Conservation (phyloP, 2,888 invertebrate species). For the Dasysyrphus albostriatus region DNA sequence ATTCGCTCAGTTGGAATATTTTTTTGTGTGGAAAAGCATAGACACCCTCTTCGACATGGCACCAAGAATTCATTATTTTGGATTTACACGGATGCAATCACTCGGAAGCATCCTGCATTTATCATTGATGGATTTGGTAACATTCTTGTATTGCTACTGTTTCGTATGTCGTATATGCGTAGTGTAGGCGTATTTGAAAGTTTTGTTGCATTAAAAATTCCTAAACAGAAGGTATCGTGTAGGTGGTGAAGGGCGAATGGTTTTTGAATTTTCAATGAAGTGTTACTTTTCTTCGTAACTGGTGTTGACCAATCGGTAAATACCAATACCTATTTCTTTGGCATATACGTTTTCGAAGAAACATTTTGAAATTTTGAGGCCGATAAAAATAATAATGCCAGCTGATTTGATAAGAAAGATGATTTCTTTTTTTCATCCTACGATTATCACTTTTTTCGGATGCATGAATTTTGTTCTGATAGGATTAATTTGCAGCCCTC, state of each 20-base stretch:
- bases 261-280: constrained; percentile 1
- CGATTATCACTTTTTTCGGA: neutral
- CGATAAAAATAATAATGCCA: too few species aligned
- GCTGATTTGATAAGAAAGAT: too few species aligned
- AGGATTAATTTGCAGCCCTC: too few species aligned
- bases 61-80: constrained; percentile 70
- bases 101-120: constrained; percentile 71
- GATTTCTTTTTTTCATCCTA: neutral
- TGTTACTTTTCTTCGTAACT: neutral
- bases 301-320: too few species aligned
- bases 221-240: constrained; percentile 6
- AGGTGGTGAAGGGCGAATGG: neutral
- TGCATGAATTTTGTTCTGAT: too few species aligned
- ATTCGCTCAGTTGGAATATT: constrained; percentile 57
- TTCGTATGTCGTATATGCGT: constrained; percentile 1
- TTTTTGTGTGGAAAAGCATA: constrained; percentile 21
- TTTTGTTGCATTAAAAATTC: constrained; percentile 35
- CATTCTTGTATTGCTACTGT: neutral
- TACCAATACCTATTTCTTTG: too few species aligned
- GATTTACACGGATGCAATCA: constrained; percentile 73
- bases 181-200: constrained; percentile 19
- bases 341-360: too few species aligned
- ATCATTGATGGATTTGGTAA: constrained; percentile 67
- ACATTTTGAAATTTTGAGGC: too few species aligned
- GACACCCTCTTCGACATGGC: constrained; percentile 6